Evolutionary conservation across 2,797 vertebrate genomes (phyloP), one percentile per base, ranked within the genome.

Genomic region (Synaphobranchus kaupii): DNA sequence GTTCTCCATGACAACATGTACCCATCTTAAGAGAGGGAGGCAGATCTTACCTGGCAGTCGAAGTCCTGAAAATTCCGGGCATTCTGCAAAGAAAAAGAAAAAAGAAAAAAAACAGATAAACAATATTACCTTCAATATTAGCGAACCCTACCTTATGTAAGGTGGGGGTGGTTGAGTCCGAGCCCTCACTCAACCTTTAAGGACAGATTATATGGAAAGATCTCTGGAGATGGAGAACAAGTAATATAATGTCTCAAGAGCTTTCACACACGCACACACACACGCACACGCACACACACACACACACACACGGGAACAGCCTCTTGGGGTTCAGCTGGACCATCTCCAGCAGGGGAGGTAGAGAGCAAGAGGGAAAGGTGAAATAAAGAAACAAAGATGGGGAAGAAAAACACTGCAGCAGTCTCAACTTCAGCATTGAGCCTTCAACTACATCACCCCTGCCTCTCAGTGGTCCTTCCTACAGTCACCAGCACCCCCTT

Each of bases 51-150:
- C 97, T 98, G 98, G 92, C 98, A 98, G 92, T 98, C 96, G 54
- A 99, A 98, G 93, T 99, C 98, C 94, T 99, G 98, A 91, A 98
- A 97, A 90, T 98, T 98, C 89, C 96, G 95, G 89, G 97, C 96
- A 66, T 97, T 98, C 98, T 99, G 95, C 94, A 89, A 94, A 93
- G 17, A 93, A 92, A 93, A 94, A 82, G 34, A 22, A 85, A n/a
- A 84, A 0, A 25, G 4, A 44, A 85, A 31, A n/a, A 13, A 47
- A 22, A 66, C 58, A 39, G 34, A n/a, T n/a, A n/a, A n/a, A n/a
- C n/a, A n/a, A n/a, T n/a, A n/a, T 83, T 83, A n/a, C 22, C 48
- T 52, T 83, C 8, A 83, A 10, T 7, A 44, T 13, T 44, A 44
- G 34, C 15, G 0, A 20, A 76, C 34, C 44, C 5, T 76, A 4